Evolutionary conservation across 1,140 invertebrate genomes (phyloP).

Genomic region (Drosophila guanche): DNA sequence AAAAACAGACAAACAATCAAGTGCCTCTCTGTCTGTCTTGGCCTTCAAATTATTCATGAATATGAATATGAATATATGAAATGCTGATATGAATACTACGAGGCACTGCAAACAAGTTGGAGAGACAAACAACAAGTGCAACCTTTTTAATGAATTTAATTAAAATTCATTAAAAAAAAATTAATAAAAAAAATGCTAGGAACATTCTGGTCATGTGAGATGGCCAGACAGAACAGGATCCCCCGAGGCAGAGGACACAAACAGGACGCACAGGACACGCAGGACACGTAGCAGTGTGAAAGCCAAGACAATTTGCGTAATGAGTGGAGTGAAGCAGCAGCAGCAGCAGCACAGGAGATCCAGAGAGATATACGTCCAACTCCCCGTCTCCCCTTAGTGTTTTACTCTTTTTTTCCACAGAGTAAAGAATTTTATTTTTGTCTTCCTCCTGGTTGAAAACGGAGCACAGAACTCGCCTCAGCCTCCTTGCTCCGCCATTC

Average conservation of each 20-base stretch:
- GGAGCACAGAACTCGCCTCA: constrained; percentile 4
- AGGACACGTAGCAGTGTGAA: constrained; percentile 39
- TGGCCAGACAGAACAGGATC: constrained; percentile 15
- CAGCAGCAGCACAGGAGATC: constrained; percentile 3
- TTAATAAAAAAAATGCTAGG: constrained; percentile 22
- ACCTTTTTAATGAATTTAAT: constrained; percentile 70
- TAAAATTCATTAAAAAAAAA: constrained; percentile 66
- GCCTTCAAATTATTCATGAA: too few species aligned
- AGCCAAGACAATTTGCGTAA: constrained; percentile 74
- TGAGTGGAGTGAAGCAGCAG: constrained; percentile 45
- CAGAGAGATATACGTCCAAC: neutral
- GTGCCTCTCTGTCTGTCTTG: too few species aligned
- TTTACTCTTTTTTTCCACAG: constrained; percentile 4
- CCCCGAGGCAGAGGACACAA: neutral
- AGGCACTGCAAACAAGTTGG: too few species aligned
- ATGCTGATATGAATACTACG: too few species aligned
- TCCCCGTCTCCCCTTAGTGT: neutral
- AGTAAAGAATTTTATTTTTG: constrained; percentile 31
- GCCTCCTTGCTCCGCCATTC: neutral
- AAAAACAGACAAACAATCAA: too few species aligned
- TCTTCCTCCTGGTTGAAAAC: constrained; percentile 16
- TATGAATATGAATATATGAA: too few species aligned
- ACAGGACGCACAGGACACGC: neutral
- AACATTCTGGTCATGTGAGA: constrained; percentile 38
- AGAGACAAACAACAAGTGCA: constrained; percentile 16